A percentile compares a stretch with the other conserved stretches of the same genome.
phyloP scores from a whole-genome alignment of 2,797 vertebrate genomes.

The Tauraco hartlaubi region DNA sequence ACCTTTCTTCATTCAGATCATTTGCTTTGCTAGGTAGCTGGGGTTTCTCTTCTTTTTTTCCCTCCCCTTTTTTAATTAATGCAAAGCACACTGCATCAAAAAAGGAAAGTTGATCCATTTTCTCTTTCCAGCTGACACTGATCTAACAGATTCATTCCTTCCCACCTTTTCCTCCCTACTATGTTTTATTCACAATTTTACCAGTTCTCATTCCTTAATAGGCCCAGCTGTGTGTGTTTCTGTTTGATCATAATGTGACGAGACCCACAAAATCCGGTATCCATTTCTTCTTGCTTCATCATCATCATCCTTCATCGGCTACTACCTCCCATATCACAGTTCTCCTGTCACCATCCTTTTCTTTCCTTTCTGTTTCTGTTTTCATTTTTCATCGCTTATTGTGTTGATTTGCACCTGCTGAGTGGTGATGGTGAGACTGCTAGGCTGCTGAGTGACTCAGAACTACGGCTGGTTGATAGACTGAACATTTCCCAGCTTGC shows the following conservation, averaged over 20 bases:
- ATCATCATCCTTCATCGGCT: neutral
- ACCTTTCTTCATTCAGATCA: neutral
- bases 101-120: neutral
- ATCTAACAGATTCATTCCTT: neutral
- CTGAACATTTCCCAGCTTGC: neutral
- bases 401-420: neutral
- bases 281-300: neutral
- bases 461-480: neutral
- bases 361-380: neutral
- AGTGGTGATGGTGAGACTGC: neutral
- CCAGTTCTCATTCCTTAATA: neutral
- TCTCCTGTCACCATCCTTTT: neutral
- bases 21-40: neutral
- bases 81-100: neutral
- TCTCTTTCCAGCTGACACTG: neutral
- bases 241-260: neutral
- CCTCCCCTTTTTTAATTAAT: neutral
- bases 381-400: neutral
- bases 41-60: neutral
- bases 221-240: neutral
- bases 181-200: conserved; percentile 25
- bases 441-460: neutral
- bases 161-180: neutral
- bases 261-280: neutral
- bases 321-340: neutral